Evolutionary conservation across 1,140 invertebrate species (phyloP).

Genomic region (Apis mellifera): Amel_HAv3.1 CM009946.2:6717501-6718000

Average conservation of each 20-base stretch:
- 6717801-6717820: neutral
- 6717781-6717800: neutral
- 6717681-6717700: neutral
- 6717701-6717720: no score
- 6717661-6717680: neutral
- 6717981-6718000: neutral
- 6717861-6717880: no score
- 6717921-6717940: neutral
- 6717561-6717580: no score
- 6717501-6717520: no score
- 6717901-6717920: no score
- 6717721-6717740: neutral
- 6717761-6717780: neutral
- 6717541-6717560: neutral
- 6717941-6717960: neutral
- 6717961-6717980: neutral
- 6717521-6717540: neutral
- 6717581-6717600: no score
- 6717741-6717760: neutral
- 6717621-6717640: no score
- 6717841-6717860: no score
- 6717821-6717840: no score
- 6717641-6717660: neutral
- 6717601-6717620: no score
- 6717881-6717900: no score